Evolutionary conservation across 2,113 vertebrate species (phyloP).

Genomic region (Oenanthe melanoleuca): DNA sequence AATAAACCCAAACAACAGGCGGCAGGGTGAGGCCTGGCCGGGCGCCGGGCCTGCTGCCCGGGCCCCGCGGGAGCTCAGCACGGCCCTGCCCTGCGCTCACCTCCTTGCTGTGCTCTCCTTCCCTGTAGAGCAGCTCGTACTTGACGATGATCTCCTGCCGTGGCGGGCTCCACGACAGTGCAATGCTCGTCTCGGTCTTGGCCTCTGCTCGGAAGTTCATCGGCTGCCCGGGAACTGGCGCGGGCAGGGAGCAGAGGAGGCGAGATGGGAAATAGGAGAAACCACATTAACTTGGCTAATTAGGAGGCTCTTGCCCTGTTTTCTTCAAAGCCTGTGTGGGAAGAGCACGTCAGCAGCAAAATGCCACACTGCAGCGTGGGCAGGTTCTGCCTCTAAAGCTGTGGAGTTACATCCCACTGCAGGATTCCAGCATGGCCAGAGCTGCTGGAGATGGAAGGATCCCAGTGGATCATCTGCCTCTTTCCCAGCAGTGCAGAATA

Average conservation of each 20-base stretch:
- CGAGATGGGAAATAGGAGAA: background rate
- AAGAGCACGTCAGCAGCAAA: background rate
- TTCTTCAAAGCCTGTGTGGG: background rate
- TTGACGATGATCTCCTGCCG: slow-evolving; percentile 91
- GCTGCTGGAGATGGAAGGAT: background rate
- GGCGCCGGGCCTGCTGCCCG: background rate
- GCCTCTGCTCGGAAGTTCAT: slow-evolving; percentile 93
- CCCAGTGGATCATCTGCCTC: background rate
- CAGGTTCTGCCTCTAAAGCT: background rate
- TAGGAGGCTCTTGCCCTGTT: background rate
- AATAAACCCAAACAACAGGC: background rate
- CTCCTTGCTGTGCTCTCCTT: slow-evolving; percentile 82
- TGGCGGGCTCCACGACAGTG: slow-evolving; percentile 91
- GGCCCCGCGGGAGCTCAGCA: background rate
- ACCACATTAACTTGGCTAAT: background rate
- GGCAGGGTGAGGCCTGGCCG: background rate
- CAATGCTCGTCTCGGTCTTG: slow-evolving; percentile 90
- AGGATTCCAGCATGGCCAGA: background rate
- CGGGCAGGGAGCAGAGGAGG: background rate
- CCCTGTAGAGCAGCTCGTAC: slow-evolving; percentile 89
- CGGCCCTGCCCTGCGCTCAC: slow-evolving; percentile 47
- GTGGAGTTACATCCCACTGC: background rate
- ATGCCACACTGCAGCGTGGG: background rate
- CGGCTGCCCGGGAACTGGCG: slow-evolving; percentile 92
- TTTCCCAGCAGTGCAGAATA: background rate